Conservation (phyloP, 2,797 vertebrate species). For the Sciaenops ocellatus region DNA sequence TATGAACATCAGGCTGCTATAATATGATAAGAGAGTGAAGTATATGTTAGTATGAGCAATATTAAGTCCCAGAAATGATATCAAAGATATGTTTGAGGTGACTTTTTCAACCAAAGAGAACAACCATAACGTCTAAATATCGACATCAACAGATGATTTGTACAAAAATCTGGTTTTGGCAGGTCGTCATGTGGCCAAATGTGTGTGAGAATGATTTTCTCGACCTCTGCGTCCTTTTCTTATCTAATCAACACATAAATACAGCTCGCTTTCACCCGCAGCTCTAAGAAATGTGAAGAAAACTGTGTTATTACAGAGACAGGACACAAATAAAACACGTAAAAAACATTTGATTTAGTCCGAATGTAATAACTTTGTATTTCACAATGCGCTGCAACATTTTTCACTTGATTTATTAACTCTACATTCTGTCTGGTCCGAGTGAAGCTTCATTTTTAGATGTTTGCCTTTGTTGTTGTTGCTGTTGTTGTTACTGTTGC, state of each 20-base stretch:
- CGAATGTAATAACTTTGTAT: neutral
- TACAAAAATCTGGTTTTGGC: neutral
- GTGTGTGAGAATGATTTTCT: neutral
- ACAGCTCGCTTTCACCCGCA: neutral
- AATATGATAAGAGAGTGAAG: neutral
- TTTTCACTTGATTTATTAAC: constrained; percentile 2
- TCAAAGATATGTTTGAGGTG: neutral
- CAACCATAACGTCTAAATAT: neutral
- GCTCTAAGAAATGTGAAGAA: neutral
- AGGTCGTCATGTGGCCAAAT: too few species aligned
- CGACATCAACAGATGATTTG: neutral
- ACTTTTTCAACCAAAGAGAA: neutral
- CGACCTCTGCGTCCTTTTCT: neutral
- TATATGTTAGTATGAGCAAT: too few species aligned
- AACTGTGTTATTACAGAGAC: neutral
- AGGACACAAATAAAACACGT: neutral
- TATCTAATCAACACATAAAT: constrained; percentile 6
- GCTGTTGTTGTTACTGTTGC: neutral
- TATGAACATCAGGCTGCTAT: neutral
- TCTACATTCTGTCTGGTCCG: neutral
- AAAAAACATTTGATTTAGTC: too few species aligned
- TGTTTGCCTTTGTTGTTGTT: neutral
- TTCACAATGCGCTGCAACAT: neutral
- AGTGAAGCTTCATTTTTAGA: neutral
- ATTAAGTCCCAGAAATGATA: too few species aligned